Percentiles rank a stretch among this genome's conserved stretches.
Evolutionary conservation across 2,888 invertebrate species (phyloP).

Genomic region (Agrochola macilenta): DNA sequence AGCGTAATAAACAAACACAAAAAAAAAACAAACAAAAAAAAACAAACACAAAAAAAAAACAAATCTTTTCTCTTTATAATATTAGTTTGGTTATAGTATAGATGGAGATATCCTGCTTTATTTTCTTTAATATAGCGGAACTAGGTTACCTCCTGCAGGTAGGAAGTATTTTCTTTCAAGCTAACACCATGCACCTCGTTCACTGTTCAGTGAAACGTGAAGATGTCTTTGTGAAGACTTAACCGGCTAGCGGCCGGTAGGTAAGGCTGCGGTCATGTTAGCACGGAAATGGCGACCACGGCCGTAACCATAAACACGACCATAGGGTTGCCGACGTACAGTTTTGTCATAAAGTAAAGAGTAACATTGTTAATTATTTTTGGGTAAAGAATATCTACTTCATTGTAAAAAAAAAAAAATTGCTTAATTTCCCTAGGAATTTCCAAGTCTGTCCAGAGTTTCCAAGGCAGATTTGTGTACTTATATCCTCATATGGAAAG

Average conservation of each 20-base stretch:
- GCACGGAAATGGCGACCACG: neutral
- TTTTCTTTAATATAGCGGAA: neutral
- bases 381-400: too few species aligned
- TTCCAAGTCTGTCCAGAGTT: neutral
- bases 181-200: slow-evolving; percentile 22
- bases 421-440: neutral
- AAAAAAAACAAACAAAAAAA: too few species aligned
- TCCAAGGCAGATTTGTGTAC: neutral
- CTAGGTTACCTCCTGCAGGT: slow-evolving; percentile 3
- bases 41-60: too few species aligned
- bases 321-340: neutral
- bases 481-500: neutral
- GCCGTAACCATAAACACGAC: neutral
- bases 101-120: neutral
- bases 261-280: slow-evolving; percentile 5
- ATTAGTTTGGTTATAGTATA: too few species aligned
- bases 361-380: neutral
- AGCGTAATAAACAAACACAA: too few species aligned
- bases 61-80: too few species aligned
- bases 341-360: neutral
- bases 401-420: too few species aligned
- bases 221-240: slow-evolving; percentile 13
- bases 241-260: slow-evolving; percentile 10
- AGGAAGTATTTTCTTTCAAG: slow-evolving; percentile 29
- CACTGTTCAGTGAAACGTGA: slow-evolving; percentile 36